These are phyloP conservation scores for Caradrina clavipalpis DNA, from an alignment of 2,888 invertebrate species.

Conservation along the genomic window DNA sequence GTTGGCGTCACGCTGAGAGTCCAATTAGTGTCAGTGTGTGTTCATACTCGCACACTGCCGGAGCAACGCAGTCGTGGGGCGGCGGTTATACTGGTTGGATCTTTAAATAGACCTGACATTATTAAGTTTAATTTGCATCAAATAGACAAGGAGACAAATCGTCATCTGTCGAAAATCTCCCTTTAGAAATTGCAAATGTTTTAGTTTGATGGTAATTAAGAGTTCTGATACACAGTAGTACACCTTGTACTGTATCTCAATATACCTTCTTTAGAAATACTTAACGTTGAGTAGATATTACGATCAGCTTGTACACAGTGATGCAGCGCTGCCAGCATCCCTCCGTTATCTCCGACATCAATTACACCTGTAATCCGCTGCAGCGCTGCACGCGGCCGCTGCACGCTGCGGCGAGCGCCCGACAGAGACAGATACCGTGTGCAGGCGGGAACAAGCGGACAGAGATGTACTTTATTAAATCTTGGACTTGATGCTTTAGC, in stretches of 20 bases:
- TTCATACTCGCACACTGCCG: background rate
- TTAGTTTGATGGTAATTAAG: background rate
- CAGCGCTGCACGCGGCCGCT: slow-evolving; percentile 45
- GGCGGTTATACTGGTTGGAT: too few species aligned
- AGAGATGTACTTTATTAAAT: slow-evolving; percentile 41
- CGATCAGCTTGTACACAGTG: slow-evolving; percentile 32
- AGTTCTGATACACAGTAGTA: background rate
- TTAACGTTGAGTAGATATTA: slow-evolving; percentile 33
- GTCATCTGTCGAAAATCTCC: too few species aligned
- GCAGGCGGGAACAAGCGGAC: slow-evolving; percentile 24
- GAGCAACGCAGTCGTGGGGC: too few species aligned
- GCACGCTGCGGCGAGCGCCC: slow-evolving; percentile 37
- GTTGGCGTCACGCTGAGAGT: background rate
- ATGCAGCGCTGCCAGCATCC: slow-evolving; percentile 14
- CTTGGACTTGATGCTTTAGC: slow-evolving; percentile 35
- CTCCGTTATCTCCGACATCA: slow-evolving; percentile 47
- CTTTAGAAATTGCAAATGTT: too few species aligned
- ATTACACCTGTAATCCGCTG: slow-evolving; percentile 60
- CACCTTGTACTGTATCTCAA: background rate
- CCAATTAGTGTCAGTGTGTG: slow-evolving; percentile 37
- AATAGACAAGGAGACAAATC: too few species aligned
- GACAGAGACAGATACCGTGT: slow-evolving; percentile 55
- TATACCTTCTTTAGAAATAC: slow-evolving; percentile 7
- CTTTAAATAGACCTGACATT: too few species aligned
- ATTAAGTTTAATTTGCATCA: too few species aligned